Conservation (phyloP, 2,797 vertebrate genomes). For the Alosa sapidissima region DNA sequence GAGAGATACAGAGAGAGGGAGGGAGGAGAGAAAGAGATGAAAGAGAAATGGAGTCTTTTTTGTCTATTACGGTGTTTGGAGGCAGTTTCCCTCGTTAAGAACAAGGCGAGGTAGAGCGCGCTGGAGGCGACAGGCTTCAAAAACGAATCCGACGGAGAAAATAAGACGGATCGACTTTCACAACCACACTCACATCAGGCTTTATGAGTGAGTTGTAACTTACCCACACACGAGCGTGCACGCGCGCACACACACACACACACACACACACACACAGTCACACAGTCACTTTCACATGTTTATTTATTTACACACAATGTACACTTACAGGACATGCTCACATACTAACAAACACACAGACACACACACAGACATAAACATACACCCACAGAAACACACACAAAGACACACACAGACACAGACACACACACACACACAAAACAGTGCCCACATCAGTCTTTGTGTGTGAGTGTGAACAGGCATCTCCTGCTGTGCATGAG, state of each 20-base stretch:
- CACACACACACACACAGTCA: neutral
- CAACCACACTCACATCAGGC: slow-evolving; percentile 2
- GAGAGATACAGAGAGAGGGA: neutral
- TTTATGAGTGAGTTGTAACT: slow-evolving; percentile 23
- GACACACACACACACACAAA: neutral
- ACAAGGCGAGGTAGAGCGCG: slow-evolving; percentile 15
- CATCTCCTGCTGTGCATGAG: neutral
- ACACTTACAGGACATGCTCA: neutral
- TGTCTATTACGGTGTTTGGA: slow-evolving; percentile 5
- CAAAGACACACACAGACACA: neutral
- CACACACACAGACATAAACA: neutral
- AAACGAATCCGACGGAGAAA: neutral
- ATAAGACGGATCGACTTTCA: slow-evolving; percentile 11
- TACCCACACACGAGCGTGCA: neutral
- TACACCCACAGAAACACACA: neutral
- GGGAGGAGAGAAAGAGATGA: neutral
- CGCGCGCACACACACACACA: neutral
- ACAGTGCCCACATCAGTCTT: neutral
- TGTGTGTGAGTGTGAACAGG: slow-evolving; percentile 9
- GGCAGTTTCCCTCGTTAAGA: slow-evolving; percentile 27
- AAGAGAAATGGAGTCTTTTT: neutral
- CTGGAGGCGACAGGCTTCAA: neutral
- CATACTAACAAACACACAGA: neutral
- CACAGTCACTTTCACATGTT: neutral
- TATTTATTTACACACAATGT: neutral